Evolutionary conservation across 2,797 vertebrate genomes (phyloP), one percentile per base, ranked within the genome.

Genomic region (Crenichthys baileyi): DNA sequence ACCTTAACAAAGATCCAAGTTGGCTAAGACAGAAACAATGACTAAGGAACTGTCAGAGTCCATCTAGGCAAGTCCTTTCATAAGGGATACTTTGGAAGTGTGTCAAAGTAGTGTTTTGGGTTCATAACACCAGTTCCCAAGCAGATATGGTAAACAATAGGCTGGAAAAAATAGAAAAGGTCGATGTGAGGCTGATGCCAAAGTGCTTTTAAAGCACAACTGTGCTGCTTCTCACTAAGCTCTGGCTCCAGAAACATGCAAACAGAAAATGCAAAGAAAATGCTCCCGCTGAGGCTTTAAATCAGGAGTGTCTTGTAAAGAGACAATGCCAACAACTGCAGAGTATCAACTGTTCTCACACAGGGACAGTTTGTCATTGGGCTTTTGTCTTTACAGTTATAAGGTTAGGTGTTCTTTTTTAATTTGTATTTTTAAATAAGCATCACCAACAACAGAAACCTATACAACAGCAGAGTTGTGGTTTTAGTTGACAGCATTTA

Each of bases 31-130:
- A 70, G 24, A 16, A 70, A 26, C 22, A 70, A 46, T 46, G 67
- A 46, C 67, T 46, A 46, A 46, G 12, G 41, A 70, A 15, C 41
- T 46, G 41, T 16, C 67, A 70, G 67, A 70, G 67, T 46, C 41
- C 41, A 70, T 70, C 41, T 70, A 44, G 24, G 24, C 67, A 70
- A 70, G 12, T 24, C 41, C 41, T 6, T 22, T 46, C 67, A 68
- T 70, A 24, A 44, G 41, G 67, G 46, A 70, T 70, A 26, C 41
- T n/a, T 70, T 48, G 41, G 67, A 70, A 26, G 44, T 16, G 79
- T 73, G 77, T n/a, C 81, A 85, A 72, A 56, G 81, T 82, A 53
- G 39, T 15, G 55, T 50, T 4, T 48, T 26, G 67, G 65, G 67
- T 48, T 70, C 18, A 48, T 46, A 48, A 18, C 67, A 48, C 13